These are phyloP conservation scores for Pterophyllum scalare DNA, from an alignment of 2,113 vertebrate genomes.

Conservation along the genomic window DNA sequence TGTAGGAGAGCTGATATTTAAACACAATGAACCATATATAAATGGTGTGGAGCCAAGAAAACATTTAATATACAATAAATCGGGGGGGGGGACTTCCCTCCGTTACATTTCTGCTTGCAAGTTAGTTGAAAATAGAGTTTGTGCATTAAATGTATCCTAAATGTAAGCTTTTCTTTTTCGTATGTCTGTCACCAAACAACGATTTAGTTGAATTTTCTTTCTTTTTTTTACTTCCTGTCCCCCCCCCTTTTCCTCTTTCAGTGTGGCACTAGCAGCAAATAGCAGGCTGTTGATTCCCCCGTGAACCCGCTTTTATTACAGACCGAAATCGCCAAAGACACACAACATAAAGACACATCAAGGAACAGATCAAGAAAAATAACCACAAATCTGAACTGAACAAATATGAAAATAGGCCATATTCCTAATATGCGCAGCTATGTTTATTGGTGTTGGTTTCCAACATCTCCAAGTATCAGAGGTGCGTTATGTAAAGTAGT, in stretches of 20 bases:
- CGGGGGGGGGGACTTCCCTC: neutral
- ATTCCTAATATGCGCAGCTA: neutral
- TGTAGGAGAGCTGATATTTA: neutral
- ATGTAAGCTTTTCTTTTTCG: neutral
- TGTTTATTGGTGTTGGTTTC: neutral
- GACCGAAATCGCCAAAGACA: neutral
- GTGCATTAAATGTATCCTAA: neutral
- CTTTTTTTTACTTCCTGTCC: accelerated
- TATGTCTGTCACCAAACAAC: neutral
- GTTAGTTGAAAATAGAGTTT: neutral
- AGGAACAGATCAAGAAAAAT: neutral
- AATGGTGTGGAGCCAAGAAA: neutral
- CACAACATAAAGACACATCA: neutral
- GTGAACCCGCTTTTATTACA: neutral
- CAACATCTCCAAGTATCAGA: neutral
- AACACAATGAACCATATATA: neutral
- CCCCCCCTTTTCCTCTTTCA: neutral
- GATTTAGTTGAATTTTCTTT: neutral
- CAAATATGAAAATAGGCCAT: neutral
- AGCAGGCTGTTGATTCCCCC: neutral
- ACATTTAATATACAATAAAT: neutral
- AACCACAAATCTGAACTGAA: neutral
- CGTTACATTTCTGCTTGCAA: neutral
- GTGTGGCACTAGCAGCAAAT: neutral
- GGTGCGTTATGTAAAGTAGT: slow-evolving; percentile 12